A percentile compares a stretch with the other conserved stretches of the same genome.
Evolutionary conservation across 2,113 vertebrate genomes (phyloP).

Genomic region (Eudyptes chrysolophus): DNA sequence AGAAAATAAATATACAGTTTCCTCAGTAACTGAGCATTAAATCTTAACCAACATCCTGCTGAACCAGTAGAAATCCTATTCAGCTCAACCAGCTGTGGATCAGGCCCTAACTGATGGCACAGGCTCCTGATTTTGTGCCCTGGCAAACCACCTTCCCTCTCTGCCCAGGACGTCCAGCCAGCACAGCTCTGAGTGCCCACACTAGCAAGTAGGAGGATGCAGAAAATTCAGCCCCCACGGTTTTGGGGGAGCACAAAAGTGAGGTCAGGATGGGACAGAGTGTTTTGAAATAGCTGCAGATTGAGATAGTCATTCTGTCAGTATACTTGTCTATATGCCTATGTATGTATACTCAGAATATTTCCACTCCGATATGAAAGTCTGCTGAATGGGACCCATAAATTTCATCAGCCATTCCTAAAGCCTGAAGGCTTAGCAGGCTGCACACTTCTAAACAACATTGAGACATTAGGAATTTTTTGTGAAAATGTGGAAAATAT

Average conservation of each 20-base stretch:
- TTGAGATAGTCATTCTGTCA: not conserved
- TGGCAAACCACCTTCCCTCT: not conserved
- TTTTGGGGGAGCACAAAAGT: not conserved
- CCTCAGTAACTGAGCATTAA: not conserved
- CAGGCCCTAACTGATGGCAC: too few species aligned
- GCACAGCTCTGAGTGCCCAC: accelerated
- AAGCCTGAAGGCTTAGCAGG: not conserved
- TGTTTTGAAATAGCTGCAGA: not conserved
- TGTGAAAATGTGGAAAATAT: not conserved
- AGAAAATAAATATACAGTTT: not conserved
- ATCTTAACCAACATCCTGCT: not conserved
- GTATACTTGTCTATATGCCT: not conserved
- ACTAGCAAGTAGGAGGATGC: not conserved
- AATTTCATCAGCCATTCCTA: not conserved
- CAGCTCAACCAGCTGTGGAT: not conserved
- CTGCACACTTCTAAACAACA: not conserved
- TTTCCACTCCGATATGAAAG: not conserved
- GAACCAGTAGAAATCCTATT: not conserved
- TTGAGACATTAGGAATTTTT: not conserved
- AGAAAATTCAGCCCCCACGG: not conserved
- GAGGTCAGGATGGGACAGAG: not conserved
- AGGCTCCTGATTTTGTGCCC: not conserved
- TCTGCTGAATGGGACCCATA: not conserved
- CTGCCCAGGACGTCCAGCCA: accelerated
- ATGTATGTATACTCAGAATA: not conserved